Percentiles rank a stretch among this genome's conserved stretches.
These are phyloP conservation scores for Cryptoblepharus egeriae DNA, from an alignment of 2,797 vertebrate genomes.

Conservation along the genomic window DNA sequence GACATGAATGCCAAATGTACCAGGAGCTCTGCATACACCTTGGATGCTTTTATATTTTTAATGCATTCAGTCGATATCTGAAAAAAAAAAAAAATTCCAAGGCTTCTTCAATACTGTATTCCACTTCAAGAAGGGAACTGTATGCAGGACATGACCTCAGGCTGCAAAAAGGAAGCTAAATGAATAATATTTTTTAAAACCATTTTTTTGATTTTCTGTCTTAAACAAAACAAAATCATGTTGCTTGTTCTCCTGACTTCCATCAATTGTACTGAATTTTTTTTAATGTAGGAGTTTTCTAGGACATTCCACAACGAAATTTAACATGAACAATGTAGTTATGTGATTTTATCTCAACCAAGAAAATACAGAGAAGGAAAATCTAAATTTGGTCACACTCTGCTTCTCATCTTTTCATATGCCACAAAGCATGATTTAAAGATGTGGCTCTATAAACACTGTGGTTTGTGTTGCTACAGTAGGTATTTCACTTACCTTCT, in stretches of 20 bases:
- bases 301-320: slow-evolving; percentile 67
- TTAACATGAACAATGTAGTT: slow-evolving; percentile 64
- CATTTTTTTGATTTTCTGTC: slow-evolving; percentile 60
- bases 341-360: slow-evolving; percentile 52
- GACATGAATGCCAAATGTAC: slow-evolving; percentile 30
- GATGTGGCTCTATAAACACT: not conserved
- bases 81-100: slow-evolving; percentile 12
- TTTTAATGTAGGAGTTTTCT: slow-evolving; percentile 51
- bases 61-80: slow-evolving; percentile 42
- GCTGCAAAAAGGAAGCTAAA: slow-evolving; percentile 60
- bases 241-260: slow-evolving; percentile 70
- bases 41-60: slow-evolving; percentile 39
- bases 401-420: slow-evolving; percentile 42
- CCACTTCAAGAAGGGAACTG: slow-evolving; percentile 42
- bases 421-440: not conserved
- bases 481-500: too few species aligned
- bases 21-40: slow-evolving; percentile 7
- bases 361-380: slow-evolving; percentile 63
- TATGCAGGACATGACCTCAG: slow-evolving; percentile 48
- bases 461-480: not conserved
- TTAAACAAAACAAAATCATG: slow-evolving; percentile 61
- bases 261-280: slow-evolving; percentile 66
- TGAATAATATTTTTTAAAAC: slow-evolving; percentile 59
- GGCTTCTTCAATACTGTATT: slow-evolving; percentile 36
- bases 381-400: slow-evolving; percentile 44